Base-by-base conservation (phyloP, 1,140 invertebrate genomes). In the Teleopsis dalmanni region DNA sequence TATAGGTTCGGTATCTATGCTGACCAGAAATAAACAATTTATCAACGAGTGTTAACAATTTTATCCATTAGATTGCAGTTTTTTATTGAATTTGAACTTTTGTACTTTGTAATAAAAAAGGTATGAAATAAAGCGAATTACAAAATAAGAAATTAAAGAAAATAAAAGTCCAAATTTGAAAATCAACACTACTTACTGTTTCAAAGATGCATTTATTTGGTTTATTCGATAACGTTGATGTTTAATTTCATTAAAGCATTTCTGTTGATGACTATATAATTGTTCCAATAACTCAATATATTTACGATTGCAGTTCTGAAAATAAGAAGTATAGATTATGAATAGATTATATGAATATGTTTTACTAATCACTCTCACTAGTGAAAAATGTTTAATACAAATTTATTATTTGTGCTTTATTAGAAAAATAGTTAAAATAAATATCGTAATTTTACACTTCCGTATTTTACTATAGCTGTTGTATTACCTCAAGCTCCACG, bases 191-290 rank as follows among this genome's bases (percentile, higher is more conserved):
- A 69, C 65, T 69, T 53, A 92, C 90, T 81, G 82, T 78, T 87
- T 85, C 19, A 95, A 61, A 19, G 83, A 81, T 62, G 82, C 81
- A 33, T 74, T 76, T 58, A 96, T 91, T 59, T 88, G 77, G 52
- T 81, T 81, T 73, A 95, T 82, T 38, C 91, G 79, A 75, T 95
- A 95, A 51, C 83, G 80, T 68, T 95, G 92, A 75, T 96, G 92
- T 51, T 79, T 80, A 52, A 95, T 81, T 62, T 88, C 86, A 67
- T 88, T 87, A 36, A 88, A 73, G 74, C 91, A 95, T 83, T 90
- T 86, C 65, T 84, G 81, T 73, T 96, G 92, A 13, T 89, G 72
- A 56, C 83, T 81, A 27, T 82, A 77, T 31, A 95, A 74, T 73
- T 91, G 83, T 59, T 91, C 87, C 51, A 95, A 75, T 72, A 91